A percentile compares a stretch with the other conserved stretches of the same genome.
Evolutionary conservation across 2,797 vertebrate genomes (phyloP).

Genomic region (Microctenopoma lineatum): DNA sequence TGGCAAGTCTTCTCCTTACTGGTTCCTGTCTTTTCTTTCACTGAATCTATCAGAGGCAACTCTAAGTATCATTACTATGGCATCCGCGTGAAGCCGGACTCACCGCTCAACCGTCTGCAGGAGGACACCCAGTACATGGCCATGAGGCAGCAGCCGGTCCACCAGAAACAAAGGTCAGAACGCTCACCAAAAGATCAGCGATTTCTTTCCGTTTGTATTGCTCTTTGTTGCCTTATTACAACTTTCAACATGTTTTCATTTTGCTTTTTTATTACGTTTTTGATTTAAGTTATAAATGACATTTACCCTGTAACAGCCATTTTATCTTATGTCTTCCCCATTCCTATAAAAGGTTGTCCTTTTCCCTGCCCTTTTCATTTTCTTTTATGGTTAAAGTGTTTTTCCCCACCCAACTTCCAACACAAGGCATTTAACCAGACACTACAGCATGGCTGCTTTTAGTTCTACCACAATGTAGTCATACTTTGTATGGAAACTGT

Average conservation of each 20-base stretch:
- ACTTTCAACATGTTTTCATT: neutral
- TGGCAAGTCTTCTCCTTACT: conserved; percentile 54
- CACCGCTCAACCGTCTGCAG: conserved; percentile 93
- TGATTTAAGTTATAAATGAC: neutral
- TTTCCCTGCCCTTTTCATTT: neutral
- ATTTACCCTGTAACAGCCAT: conserved; percentile 5
- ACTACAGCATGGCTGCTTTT: neutral
- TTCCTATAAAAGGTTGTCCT: neutral
- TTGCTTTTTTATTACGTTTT: neutral
- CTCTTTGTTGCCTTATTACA: neutral
- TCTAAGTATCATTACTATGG: conserved; percentile 99
- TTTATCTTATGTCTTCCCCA: neutral
- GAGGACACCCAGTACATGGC: conserved; percentile 98
- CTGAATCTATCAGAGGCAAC: conserved; percentile 89
- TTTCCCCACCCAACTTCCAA: neutral
- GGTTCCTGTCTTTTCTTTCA: conserved; percentile 57
- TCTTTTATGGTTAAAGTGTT: neutral
- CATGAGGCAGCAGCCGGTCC: conserved; percentile 96
- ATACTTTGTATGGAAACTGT: neutral
- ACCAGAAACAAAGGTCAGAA: conserved; percentile 97
- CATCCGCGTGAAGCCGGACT: conserved; percentile 97
- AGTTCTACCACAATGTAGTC: neutral
- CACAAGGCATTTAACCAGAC: neutral
- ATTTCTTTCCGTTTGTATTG: neutral
- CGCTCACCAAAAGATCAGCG: neutral